Conservation (phyloP, 2,113 vertebrate species). For the Nycticorax nycticorax region DNA sequence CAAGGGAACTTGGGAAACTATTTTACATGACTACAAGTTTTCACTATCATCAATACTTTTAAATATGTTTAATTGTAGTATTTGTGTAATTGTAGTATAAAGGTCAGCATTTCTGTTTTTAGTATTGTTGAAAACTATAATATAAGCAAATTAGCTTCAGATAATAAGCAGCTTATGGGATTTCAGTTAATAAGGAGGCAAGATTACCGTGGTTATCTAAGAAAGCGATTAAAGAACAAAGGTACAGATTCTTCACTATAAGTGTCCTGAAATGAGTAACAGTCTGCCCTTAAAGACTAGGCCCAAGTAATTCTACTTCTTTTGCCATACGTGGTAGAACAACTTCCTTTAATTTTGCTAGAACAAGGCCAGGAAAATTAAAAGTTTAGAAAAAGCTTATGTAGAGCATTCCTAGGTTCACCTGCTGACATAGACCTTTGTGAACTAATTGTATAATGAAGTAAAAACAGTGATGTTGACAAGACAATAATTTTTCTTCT, state of each 20-base stretch:
- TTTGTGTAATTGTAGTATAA: neutral
- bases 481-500: neutral
- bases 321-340: neutral
- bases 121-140: neutral
- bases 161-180: conserved; percentile 39
- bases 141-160: conserved; percentile 11
- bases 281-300: neutral
- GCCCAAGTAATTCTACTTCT: neutral
- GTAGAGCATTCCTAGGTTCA: neutral
- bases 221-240: neutral
- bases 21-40: neutral
- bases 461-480: neutral
- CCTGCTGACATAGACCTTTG: neutral
- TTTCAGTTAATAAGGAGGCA: conserved; percentile 17
- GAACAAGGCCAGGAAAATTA: neutral
- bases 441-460: neutral
- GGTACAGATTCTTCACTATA: neutral
- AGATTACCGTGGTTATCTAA: conserved; percentile 44
- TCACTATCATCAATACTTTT: neutral
- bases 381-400: neutral
- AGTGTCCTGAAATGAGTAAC: neutral
- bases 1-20: neutral
- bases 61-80: neutral
- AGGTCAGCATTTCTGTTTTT: neutral
- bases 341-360: neutral